These are phyloP conservation scores for Operophtera brumata DNA, from an alignment of 2,888 invertebrate genomes.

Conservation along the genomic window DNA sequence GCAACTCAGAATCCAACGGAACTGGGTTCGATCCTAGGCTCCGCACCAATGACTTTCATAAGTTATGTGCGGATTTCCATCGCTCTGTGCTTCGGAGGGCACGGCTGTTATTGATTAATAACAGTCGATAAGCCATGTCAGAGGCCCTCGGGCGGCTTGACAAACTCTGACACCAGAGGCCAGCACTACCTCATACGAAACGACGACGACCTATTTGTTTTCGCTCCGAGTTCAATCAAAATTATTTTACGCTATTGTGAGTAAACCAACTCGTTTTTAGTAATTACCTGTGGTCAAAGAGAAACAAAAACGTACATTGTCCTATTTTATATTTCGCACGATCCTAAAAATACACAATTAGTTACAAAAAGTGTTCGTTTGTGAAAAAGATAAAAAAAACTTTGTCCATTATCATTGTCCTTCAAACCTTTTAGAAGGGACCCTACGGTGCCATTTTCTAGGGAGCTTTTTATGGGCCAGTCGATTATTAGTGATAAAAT, in stretches of 20 bases:
- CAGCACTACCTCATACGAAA: too few species aligned
- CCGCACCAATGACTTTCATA: too few species aligned
- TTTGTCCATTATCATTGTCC: slow-evolving; percentile 30
- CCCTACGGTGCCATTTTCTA: slow-evolving; percentile 23
- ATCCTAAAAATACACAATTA: slow-evolving; percentile 35
- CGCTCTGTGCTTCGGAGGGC: too few species aligned
- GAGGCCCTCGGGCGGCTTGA: too few species aligned
- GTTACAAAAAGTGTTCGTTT: slow-evolving; percentile 30
- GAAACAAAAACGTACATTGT: slow-evolving; percentile 22
- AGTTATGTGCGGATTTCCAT: too few species aligned
- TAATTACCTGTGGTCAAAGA: background rate
- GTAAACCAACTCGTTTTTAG: background rate
- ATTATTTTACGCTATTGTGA: background rate
- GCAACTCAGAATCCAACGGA: too few species aligned
- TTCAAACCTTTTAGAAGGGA: slow-evolving; percentile 30
- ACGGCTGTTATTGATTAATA: too few species aligned
- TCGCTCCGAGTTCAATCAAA: too few species aligned
- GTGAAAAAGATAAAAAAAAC: slow-evolving; percentile 29
- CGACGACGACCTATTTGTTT: too few species aligned
- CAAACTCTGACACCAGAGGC: too few species aligned
- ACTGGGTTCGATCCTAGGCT: too few species aligned
- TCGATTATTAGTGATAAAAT: slow-evolving; percentile 28
- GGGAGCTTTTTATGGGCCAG: slow-evolving; percentile 25
- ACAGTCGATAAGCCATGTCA: too few species aligned
- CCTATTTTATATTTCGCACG: slow-evolving; percentile 24